These are phyloP conservation scores for Leistus spinibarbis DNA, from an alignment of 2,888 invertebrate genomes.

Conservation along the genomic window DNA sequence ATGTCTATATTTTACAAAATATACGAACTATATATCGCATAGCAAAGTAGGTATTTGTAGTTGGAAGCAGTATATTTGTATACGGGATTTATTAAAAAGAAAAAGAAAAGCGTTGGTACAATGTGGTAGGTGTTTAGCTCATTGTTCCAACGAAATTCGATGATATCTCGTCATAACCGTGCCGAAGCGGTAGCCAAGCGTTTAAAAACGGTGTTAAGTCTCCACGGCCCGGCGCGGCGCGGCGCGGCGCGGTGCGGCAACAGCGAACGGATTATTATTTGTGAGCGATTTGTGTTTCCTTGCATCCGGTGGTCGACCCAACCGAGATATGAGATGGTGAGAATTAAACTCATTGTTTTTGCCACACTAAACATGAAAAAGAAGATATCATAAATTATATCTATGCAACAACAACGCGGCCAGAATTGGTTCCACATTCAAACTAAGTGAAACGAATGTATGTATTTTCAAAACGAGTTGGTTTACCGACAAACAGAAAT, in stretches of 20 bases:
- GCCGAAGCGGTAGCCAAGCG: constrained; percentile 5
- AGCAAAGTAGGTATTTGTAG: not conserved
- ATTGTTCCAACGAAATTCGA: not conserved
- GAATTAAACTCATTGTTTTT: not conserved
- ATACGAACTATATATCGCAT: not conserved
- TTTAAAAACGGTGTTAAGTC: not conserved
- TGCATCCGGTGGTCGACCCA: not conserved
- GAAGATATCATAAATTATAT: not conserved
- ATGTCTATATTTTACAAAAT: no score
- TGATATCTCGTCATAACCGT: not conserved
- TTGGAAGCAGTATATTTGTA: not conserved
- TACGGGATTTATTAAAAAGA: not conserved
- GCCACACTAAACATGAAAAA: not conserved
- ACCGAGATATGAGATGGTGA: not conserved
- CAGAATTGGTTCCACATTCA: not conserved
- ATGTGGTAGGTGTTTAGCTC: not conserved
- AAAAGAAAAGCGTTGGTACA: not conserved
- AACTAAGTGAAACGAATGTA: not conserved
- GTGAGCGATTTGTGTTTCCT: constrained; percentile 4
- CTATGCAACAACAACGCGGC: not conserved
- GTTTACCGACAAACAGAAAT: not conserved
- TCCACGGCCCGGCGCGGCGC: no score
- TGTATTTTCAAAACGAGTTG: not conserved
- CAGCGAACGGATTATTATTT: constrained; percentile 1
- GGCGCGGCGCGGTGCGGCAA: no score